Evolutionary conservation across 2,113 vertebrate species (phyloP).

Genomic region (Trogon surrucura): DNA sequence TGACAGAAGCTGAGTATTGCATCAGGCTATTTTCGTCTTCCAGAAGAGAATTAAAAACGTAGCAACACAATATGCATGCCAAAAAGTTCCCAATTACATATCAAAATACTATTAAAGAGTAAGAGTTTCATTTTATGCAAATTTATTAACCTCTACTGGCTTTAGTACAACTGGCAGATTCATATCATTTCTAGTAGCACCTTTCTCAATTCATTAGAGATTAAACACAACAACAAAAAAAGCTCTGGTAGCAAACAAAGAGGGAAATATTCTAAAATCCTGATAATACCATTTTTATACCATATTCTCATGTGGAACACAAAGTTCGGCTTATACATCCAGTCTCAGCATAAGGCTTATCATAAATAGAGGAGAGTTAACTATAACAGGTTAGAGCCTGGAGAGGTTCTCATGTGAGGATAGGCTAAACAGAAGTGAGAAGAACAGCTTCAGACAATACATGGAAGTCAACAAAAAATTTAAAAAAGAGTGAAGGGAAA

Average conservation of each 20-base stretch:
- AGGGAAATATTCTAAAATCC: background rate
- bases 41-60: background rate
- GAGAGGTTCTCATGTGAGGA: background rate
- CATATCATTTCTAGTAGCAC: background rate
- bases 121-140: background rate
- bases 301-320: background rate
- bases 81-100: background rate
- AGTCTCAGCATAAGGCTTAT: background rate
- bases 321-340: background rate
- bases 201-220: background rate
- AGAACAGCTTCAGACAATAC: background rate
- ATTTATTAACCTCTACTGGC: background rate
- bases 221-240: background rate
- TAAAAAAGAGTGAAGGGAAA: background rate
- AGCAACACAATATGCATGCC: background rate
- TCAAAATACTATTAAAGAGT: background rate
- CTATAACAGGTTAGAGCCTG: background rate
- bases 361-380: background rate
- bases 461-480: background rate
- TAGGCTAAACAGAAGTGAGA: background rate
- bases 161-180: background rate
- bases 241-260: background rate
- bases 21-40: background rate
- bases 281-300: background rate
- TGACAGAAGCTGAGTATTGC: background rate